Conservation (phyloP, 2,888 invertebrate species). For the Caenorhabditis plicata region DNA sequence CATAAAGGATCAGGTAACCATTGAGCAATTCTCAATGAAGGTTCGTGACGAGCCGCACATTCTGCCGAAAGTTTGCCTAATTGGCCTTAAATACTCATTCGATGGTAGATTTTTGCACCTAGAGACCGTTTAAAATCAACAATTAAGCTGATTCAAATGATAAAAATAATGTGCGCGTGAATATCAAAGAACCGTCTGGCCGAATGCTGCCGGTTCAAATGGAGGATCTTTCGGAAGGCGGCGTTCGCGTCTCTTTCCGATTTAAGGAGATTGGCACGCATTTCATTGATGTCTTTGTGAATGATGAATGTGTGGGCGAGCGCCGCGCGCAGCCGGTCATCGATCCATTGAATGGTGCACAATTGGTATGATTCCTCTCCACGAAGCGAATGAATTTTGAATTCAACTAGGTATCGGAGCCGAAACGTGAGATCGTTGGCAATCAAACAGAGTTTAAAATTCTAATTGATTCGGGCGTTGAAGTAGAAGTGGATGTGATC, state of each 20-base stretch:
- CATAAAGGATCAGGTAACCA: slow-evolving; percentile 36
- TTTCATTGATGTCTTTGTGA: slow-evolving; percentile 42
- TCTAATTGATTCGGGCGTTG: slow-evolving; percentile 46
- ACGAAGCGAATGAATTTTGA: neutral
- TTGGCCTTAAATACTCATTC: slow-evolving; percentile 51
- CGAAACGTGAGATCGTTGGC: slow-evolving; percentile 42
- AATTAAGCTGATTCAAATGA: slow-evolving; percentile 35
- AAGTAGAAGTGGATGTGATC: slow-evolving; percentile 43
- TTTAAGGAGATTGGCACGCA: slow-evolving; percentile 47
- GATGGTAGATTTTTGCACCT: slow-evolving; percentile 22
- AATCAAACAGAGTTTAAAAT: slow-evolving; percentile 37
- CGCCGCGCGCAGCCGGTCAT: slow-evolving; percentile 33
- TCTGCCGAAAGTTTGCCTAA: slow-evolving; percentile 41
- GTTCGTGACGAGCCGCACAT: slow-evolving; percentile 23
- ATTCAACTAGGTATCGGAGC: slow-evolving; percentile 20
- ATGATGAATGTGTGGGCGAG: slow-evolving; percentile 40
- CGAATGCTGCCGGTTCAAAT: slow-evolving; percentile 48
- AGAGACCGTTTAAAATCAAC: neutral
- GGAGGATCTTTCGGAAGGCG: slow-evolving; percentile 43
- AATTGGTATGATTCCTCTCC: slow-evolving; percentile 33
- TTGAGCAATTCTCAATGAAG: slow-evolving; percentile 28
- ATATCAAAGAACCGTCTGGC: slow-evolving; percentile 49
- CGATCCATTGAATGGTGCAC: slow-evolving; percentile 44
- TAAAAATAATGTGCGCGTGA: slow-evolving; percentile 53
- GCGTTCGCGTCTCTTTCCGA: slow-evolving; percentile 44